These are phyloP conservation scores for Deilephila porcellus DNA, from an alignment of 2,888 invertebrate genomes.

Conservation along the genomic window DNA sequence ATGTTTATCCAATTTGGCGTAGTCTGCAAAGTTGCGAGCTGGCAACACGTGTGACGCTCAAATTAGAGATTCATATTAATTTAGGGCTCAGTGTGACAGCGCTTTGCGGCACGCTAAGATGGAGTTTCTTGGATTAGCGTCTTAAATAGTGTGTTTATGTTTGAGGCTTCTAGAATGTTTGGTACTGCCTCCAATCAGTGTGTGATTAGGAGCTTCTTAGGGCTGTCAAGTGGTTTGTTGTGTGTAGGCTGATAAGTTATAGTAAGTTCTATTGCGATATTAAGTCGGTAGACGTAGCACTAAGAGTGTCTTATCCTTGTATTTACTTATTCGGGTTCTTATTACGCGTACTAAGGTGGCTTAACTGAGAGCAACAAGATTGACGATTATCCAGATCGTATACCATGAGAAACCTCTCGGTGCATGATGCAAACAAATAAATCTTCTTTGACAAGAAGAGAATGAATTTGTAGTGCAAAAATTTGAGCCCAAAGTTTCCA, in stretches of 20 bases:
- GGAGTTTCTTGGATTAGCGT: conserved; percentile 59
- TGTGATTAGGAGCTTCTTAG: conserved; percentile 15
- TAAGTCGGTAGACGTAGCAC: not conserved
- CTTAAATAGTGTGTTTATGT: conserved; percentile 53
- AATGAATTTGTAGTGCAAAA: too few relatives aligned
- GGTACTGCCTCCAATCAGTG: conserved; percentile 12
- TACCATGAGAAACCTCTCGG: too few relatives aligned
- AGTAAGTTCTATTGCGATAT: not conserved
- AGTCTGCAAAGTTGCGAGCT: conserved; percentile 83
- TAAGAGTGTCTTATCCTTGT: too few relatives aligned
- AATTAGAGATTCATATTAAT: conserved; percentile 85
- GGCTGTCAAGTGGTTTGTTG: not conserved
- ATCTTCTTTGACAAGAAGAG: too few relatives aligned
- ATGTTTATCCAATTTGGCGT: conserved; percentile 83
- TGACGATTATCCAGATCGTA: too few relatives aligned
- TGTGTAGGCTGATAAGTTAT: not conserved
- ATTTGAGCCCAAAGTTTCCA: too few relatives aligned
- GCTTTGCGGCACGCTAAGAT: conserved; percentile 56
- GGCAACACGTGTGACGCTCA: conserved; percentile 81
- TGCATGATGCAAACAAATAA: too few relatives aligned
- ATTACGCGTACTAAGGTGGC: too few relatives aligned
- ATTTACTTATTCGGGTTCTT: too few relatives aligned
- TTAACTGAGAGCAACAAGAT: too few relatives aligned
- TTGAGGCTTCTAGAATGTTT: conserved; percentile 27
- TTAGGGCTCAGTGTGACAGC: conserved; percentile 73